Base-by-base conservation (phyloP, 2,888 invertebrate genomes). In the Drosophila putrida region DNA sequence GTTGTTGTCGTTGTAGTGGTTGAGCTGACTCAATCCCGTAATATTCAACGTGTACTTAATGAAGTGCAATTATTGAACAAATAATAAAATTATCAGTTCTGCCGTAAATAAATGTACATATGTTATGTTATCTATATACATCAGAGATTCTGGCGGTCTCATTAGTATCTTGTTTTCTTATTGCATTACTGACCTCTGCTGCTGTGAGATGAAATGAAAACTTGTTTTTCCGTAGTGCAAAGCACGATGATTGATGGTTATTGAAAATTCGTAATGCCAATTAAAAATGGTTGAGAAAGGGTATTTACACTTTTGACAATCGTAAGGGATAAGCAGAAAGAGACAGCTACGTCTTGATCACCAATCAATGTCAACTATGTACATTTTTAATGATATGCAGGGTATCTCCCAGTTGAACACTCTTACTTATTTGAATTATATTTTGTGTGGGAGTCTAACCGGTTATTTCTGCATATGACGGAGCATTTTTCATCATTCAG, bases 171-270 rank as follows among this genome's bases (percentile, higher is more conserved):
- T 55, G 66, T 69, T 68, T 64, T 59, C n/a, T 31, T 43, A 38
- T 54, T 43, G n/a, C 55, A 49, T 57, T 36, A 46, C 58, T 61
- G 71, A 82, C 75, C 82, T 82, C 62, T 82, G 61, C 58, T 63
- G 38, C 33, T 8, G 20, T 11, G 2, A 28, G 71, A 72, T 65
- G 71, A 28, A 73, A 72, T 65, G 71, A 64, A 78, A 80, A 75
- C 78, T 80, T 75, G 68, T 75, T 75, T 75, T 57, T 33, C 71
- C 10, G 20, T 5, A 10, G 41, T 10, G 15, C 10, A 20, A 41
- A 41, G 10, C 5, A 20, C 5, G 4, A 41, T 41, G 41, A 41
- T 41, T 20, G 20, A 41, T 38, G 38, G 1, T 38, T 8, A 15
- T 6, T 38, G 2, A 8, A 13, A 15, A 15, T 15, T 13, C 13